Evolutionary conservation across 2,797 vertebrate genomes (phyloP).

Genomic region (Crocodylus rhombifer): DNA sequence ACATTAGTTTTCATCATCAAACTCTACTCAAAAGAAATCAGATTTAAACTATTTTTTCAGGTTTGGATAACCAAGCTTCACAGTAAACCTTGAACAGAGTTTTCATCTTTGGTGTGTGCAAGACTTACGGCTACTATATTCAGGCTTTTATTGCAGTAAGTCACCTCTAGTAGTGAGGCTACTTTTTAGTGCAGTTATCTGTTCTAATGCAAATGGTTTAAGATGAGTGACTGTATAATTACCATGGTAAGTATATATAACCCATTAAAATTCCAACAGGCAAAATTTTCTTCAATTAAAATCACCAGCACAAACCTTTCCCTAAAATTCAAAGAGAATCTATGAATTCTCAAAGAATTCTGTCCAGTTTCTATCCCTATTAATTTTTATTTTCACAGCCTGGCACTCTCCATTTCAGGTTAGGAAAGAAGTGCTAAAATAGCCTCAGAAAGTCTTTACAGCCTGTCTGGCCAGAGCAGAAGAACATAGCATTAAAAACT

Average conservation of each 20-base stretch:
- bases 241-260: background rate
- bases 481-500: background rate
- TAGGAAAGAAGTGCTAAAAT: background rate
- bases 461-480: conserved; percentile 6
- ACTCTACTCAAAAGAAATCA: background rate
- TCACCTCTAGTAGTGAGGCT: conserved; percentile 49
- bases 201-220: conserved; percentile 71
- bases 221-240: conserved; percentile 75
- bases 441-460: background rate
- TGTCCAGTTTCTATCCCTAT: conserved; percentile 37
- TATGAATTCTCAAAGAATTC: conserved; percentile 28
- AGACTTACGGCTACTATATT: background rate
- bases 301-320: conserved; percentile 6
- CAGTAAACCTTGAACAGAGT: conserved; percentile 10
- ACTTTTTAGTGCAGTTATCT: conserved; percentile 69
- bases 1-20: background rate
- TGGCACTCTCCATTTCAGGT: conserved; percentile 39
- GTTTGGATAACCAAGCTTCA: conserved; percentile 46
- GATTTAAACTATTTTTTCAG: conserved; percentile 22
- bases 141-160: conserved; percentile 40
- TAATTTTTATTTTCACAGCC: conserved; percentile 13
- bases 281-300: conserved; percentile 53
- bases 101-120: conserved; percentile 25
- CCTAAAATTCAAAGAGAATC: conserved; percentile 43
- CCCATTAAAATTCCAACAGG: conserved; percentile 17